phyloP scores from a whole-genome alignment of 2,888 invertebrate species.

The Drosophila mayaguana region DNA sequence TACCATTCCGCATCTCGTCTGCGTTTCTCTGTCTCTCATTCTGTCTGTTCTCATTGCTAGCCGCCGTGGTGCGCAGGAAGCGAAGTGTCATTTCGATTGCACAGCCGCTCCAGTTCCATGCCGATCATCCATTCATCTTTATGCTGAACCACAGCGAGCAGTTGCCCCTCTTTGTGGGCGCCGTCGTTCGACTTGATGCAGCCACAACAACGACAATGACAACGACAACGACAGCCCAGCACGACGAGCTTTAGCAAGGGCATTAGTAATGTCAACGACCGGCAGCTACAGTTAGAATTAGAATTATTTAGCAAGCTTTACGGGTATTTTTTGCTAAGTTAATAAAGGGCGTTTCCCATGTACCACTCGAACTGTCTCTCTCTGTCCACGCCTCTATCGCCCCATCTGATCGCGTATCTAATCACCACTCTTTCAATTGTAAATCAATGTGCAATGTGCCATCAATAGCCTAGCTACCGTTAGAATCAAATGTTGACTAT shows the following conservation, averaged over 20 bases:
- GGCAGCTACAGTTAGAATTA: constrained; percentile 2
- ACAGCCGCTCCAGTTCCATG: constrained; percentile 65
- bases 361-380: not conserved
- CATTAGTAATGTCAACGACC: not conserved
- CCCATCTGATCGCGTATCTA: not conserved
- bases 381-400: not conserved
- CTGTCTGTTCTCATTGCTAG: constrained; percentile 54
- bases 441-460: not conserved
- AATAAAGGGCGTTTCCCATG: constrained; percentile 37
- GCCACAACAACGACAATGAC: not conserved
- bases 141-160: constrained; percentile 52
- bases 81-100: constrained; percentile 48
- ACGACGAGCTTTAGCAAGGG: constrained; percentile 55
- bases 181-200: constrained; percentile 49
- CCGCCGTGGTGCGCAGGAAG: constrained; percentile 85
- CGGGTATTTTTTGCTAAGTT: constrained; percentile 29
- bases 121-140: constrained; percentile 82
- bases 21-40: constrained; percentile 25
- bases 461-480: not conserved
- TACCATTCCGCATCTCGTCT: not conserved
- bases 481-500: not conserved
- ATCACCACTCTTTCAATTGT: not conserved
- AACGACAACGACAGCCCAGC: constrained; percentile 24
- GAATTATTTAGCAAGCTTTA: not conserved
- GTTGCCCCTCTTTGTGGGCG: constrained; percentile 67